Evolutionary conservation across 2,888 invertebrate genomes (phyloP).

Genomic region (Apotomis capreana): DNA sequence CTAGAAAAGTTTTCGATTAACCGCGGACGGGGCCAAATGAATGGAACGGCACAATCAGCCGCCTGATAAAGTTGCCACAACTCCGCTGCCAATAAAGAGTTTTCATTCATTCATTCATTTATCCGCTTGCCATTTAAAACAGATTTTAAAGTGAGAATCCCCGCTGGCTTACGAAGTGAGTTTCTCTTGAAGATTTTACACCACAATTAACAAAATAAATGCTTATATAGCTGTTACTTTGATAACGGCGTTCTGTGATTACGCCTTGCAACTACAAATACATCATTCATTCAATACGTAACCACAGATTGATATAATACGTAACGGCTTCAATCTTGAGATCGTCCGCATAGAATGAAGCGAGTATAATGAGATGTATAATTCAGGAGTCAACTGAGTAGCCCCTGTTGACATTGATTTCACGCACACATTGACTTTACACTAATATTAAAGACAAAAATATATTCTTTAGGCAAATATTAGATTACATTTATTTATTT

Average conservation of each 20-base stretch:
- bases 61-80: conserved; percentile 31
- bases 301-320: too few relatives aligned
- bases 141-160: conserved; percentile 16
- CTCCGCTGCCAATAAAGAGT: conserved; percentile 24
- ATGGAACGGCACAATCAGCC: conserved; percentile 38
- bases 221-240: neutral
- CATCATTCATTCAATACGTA: too few relatives aligned
- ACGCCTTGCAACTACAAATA: too few relatives aligned
- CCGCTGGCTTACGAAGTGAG: neutral
- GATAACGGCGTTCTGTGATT: neutral
- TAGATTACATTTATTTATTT: too few relatives aligned
- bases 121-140: conserved; percentile 3
- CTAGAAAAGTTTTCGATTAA: conserved; percentile 43
- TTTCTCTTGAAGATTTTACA: neutral
- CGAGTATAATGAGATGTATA: too few relatives aligned
- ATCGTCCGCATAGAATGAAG: too few relatives aligned
- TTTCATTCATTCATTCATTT: conserved; percentile 30
- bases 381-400: too few relatives aligned
- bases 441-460: too few relatives aligned
- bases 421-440: too few relatives aligned
- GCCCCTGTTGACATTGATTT: too few relatives aligned
- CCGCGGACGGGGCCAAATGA: conserved; percentile 39
- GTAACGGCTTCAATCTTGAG: too few relatives aligned
- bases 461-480: too few relatives aligned
- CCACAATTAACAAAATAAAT: neutral